phyloP scores from a whole-genome alignment of 2,797 vertebrate genomes.

The Periparus ater region DNA sequence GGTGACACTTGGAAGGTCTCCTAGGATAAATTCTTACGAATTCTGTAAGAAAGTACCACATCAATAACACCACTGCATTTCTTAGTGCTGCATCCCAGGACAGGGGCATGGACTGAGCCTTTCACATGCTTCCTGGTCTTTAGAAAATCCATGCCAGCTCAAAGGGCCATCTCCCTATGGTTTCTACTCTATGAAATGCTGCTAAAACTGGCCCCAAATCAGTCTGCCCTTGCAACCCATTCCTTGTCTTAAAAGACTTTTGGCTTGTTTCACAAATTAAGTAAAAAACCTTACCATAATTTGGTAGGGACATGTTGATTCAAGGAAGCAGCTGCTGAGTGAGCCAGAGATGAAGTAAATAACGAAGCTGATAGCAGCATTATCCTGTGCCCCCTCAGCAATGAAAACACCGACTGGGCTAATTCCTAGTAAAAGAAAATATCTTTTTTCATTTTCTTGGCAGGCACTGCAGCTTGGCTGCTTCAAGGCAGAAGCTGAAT shows the following conservation, averaged over 20 bases:
- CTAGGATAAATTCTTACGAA: background rate
- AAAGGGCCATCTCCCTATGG: background rate
- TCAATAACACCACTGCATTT: background rate
- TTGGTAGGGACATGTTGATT: conserved; percentile 5
- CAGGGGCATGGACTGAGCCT: background rate
- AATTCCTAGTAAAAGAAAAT: conserved; percentile 13
- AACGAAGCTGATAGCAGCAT: background rate
- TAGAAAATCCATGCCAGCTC: background rate
- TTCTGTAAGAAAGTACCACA: background rate
- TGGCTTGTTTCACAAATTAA: background rate
- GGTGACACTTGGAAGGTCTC: background rate
- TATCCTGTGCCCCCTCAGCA: conserved; percentile 12
- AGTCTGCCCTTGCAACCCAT: background rate
- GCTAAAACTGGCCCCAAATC: background rate
- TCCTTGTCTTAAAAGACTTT: background rate
- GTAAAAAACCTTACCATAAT: background rate
- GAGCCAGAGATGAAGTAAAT: conserved; percentile 9
- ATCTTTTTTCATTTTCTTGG: conserved; percentile 26
- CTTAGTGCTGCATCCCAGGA: background rate
- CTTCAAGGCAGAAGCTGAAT: background rate
- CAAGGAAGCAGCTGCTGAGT: conserved; percentile 13
- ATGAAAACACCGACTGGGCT: background rate
- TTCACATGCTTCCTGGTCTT: background rate
- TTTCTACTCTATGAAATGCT: background rate
- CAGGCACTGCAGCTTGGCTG: background rate